A percentile compares a stretch with the other conserved stretches of the same genome.
These are phyloP conservation scores for Aphelenchoides besseyi DNA, from an alignment of 1,140 invertebrate genomes.

Conservation along the genomic window DNA sequence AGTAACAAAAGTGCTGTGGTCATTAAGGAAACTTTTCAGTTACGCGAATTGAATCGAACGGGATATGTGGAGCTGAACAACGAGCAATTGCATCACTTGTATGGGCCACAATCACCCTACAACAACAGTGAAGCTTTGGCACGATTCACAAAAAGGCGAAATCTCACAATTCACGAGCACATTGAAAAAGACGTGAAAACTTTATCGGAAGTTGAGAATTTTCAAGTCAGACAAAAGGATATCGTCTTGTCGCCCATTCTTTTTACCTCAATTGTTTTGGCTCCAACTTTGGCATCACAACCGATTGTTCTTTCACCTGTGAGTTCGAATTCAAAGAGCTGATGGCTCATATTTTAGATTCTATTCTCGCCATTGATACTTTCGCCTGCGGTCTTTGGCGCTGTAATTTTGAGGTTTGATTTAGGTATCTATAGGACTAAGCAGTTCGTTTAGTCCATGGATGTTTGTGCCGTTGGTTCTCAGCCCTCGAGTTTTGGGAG, in stretches of 20 bases:
- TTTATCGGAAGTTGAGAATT: constrained; percentile 33
- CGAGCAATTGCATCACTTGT: constrained; percentile 35
- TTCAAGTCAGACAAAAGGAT: constrained; percentile 43
- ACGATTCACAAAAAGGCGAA: constrained; percentile 22
- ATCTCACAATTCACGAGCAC: constrained; percentile 1
- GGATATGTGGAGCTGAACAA: constrained; percentile 34
- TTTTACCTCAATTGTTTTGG: not conserved
- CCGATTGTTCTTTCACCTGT: not conserved
- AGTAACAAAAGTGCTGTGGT: constrained; percentile 25
- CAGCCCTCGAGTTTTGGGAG: constrained; percentile 32
- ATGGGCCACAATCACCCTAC: constrained; percentile 43
- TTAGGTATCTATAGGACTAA: no score
- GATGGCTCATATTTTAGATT: not conserved
- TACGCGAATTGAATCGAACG: constrained; percentile 44
- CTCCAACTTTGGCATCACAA: not conserved
- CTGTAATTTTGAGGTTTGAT: no score
- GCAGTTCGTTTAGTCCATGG: no score
- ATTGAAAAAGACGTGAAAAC: constrained; percentile 39
- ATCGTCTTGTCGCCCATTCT: constrained; percentile 23
- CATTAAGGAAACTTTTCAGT: constrained; percentile 22
- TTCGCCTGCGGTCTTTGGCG: constrained; percentile 41
- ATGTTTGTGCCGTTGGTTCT: constrained; percentile 46
- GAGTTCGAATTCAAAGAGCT: not conserved
- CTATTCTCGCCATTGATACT: constrained; percentile 29
- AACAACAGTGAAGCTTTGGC: constrained; percentile 40